Evolutionary conservation across 1,140 invertebrate species (phyloP), one percentile per base, ranked within the genome.

Genomic region (Rhyzopertha dominica): DNA sequence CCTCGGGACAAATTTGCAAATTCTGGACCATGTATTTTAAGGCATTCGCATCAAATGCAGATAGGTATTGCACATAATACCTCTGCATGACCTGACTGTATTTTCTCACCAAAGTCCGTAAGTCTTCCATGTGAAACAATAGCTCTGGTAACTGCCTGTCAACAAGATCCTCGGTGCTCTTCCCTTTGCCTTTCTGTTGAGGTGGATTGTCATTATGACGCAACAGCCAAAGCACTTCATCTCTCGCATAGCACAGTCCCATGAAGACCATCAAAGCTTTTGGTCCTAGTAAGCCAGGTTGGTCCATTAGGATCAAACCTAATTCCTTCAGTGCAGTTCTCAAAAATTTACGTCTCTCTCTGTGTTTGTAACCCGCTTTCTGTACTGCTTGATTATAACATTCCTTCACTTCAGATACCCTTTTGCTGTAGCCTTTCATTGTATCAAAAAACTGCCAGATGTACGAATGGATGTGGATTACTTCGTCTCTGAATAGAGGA

Each of bases 181-280:
- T 88, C 35, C 85, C 83, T 73, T 94, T 91, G 51, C 77, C 79
- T 74, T 86, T 90, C 65, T 80, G 82, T 53, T 81, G 79, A 1
- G 91, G 91, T 16, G 90, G 92, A 74, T 97, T 97, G 56, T 96
- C 93, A 64, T 89, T 88, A 70, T 99, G 97, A 32, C 96, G 76
- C 3, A 99, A 66, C 8, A 99, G 74, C 97, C 97, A 99, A 32
- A 90, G 78, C 13, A 99, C 88, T 75, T 99, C 96, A 76, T 99
- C 96, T 60, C 95, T 77, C 0, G 94, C 84, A 69, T 94, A 88
- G 50, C 90, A 93, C 1, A 99, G 69, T 0, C 89, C 95, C 78
- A 98, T 98, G 62, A 98, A 91, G 51, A 98, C 90, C 58, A 96
- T 82, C 22, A 99, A 73, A n/a, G 91, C 90, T 70, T 98, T 98